Base-by-base conservation (phyloP, 1,140 invertebrate species). In the Bradysia coprophila region DNA sequence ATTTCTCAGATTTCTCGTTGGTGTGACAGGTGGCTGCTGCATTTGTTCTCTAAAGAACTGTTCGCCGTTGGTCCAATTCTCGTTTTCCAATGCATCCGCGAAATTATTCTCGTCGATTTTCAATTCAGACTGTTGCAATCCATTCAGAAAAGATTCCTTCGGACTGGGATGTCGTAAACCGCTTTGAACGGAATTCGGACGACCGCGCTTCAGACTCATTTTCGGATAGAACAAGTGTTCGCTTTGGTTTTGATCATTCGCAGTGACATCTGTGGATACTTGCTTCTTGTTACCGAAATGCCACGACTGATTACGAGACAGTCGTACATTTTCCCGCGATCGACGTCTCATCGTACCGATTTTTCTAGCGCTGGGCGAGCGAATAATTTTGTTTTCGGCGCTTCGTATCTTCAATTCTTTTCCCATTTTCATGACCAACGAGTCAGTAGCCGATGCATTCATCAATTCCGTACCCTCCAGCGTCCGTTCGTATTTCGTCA, bases 321-420 rank as follows among this genome's bases (percentile, higher is more conserved):
- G 41, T 20, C 44, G 49, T 37, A 34, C 38, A 21, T 41, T 52
- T 44, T 78, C 75, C 50, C 67, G 66, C 0, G 78, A 82, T 38
- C 78, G 59, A 31, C 79, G 65, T 52, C 78, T 61, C 37, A 84
- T 70, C 19, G 63, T 75, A 19, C 80, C 80, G 45, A 85, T 85
- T 67, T 81, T 83, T 24, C 81, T 65, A 19, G 79, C 80, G 55
- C 80, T 83, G 1, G 81, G 81, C 2, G 81, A 84, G 49, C 81
- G 62, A 47, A 83, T 81, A 15, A 83, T 71, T 56, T 76, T 75
- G 22, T 73, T 66, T 52, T 81, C 76, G 31, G 65, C 58, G 31
- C 72, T 76, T 38, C 65, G 62, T 41, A 84, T 83, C 53, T 78
- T 80, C 34, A 84, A 57, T 56, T 82, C 78, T 48, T 72, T 72